Evolutionary conservation across 2,797 vertebrate genomes (phyloP), one percentile per base, ranked within the genome.

Genomic region (Enteromius afrohamiltoni): DNA sequence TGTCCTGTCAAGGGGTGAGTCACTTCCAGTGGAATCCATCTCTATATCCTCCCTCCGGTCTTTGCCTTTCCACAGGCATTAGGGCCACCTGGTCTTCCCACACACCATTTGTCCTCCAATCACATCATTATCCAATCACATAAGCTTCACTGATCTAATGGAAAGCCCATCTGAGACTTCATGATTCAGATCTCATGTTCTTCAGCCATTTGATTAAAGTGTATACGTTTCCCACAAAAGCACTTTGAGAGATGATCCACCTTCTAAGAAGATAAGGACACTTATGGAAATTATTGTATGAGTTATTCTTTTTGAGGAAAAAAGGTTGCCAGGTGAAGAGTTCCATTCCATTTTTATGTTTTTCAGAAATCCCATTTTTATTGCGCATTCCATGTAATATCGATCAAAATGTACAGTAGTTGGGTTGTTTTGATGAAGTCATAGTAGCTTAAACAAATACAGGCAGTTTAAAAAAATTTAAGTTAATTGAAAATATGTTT

Each of bases 41-140:
- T 73, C 53, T 62, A 42, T n/a, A 62, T 62, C 40, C 53, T 62
- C 53, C 67, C 49, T 80, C 55, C 2, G 40, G 68, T 74, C 67
- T 51, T 58, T 70, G 49, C 2, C 58, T 65, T 82, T 82, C 29
- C 6, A 65, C 31, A 82, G 31, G 17, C 80, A 65, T 76, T 67
- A 65, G 6, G 60, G 80, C 45, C 60, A 82, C 75, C 83, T 84
- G 55, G 58, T 53, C 69, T 84, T 51, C 69, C 83, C 55, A 79
- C 67, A 73, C 71, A 87, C 60, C 86, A 87, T 67, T 82, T 67
- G 89, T 91, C 85, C 45, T 65, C 70, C 29, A 34, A 67, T 65
- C 71, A 65, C 60, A 74, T 53, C 37, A 67, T 31, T 74, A 67
- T 67, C 47, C 45, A 65, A 76, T 82, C 60, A 21, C 71, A 76